Conservation (phyloP, 2,113 vertebrate species). For the Coracopsis vasa region DNA sequence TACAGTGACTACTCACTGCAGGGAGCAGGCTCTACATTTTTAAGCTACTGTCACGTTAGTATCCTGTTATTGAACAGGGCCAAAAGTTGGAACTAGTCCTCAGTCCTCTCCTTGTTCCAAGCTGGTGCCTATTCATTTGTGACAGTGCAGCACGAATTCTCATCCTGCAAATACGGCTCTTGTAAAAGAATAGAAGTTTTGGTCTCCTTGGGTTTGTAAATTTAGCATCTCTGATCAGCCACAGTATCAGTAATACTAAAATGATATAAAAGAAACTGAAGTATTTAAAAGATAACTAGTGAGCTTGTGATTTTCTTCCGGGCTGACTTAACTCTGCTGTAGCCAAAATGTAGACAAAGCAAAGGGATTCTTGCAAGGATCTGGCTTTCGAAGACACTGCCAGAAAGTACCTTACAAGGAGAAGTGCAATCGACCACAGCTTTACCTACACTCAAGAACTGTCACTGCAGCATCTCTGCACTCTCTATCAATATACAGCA, state of each 20-base stretch:
- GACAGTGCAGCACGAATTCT: neutral
- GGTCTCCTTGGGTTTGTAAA: neutral
- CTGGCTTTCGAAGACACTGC: neutral
- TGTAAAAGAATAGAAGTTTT: neutral
- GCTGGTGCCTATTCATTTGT: neutral
- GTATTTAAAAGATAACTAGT: neutral
- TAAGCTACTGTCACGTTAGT: neutral
- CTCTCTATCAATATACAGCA: neutral
- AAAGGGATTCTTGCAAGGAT: neutral
- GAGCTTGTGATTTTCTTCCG: neutral
- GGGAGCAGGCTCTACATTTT: neutral
- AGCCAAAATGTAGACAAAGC: neutral
- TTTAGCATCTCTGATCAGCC: neutral
- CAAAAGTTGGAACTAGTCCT: neutral
- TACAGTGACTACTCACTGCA: neutral
- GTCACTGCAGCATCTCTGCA: neutral
- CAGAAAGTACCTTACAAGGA: neutral
- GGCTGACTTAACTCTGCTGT: neutral
- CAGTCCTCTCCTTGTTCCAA: neutral
- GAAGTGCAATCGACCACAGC: neutral
- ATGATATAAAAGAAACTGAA: neutral
- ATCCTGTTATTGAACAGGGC: neutral
- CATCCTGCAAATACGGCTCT: neutral
- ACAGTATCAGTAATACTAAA: neutral
- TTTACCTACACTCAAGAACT: neutral